Evolutionary conservation across 2,888 invertebrate species (phyloP), one percentile per base, ranked within the genome.

Genomic region (Ectemnius continuus): DNA sequence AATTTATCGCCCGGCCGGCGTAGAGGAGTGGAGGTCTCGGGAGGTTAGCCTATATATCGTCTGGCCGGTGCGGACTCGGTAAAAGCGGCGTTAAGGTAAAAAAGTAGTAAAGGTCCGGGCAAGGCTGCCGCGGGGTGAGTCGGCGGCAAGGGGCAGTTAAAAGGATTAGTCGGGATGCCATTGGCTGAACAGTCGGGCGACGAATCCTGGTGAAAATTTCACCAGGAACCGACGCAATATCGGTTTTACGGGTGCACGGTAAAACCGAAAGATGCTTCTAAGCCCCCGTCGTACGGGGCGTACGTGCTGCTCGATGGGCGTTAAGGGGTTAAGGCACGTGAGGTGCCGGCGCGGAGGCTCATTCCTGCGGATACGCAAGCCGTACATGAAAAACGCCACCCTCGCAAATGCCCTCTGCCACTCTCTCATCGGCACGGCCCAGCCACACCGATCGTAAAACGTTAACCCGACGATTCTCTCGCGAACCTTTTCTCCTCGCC

Each of bases 231-330:
- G 67, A 58, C 67, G 86, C 86, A 85, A 85, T 88, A 88, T 88
- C 82, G 85, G 85, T 87, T 88, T 88, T 88, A 88, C 83, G 86
- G 84, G 76, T 71, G 80, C 73, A 63, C 84, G 84, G 85, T 88
- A 85, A 88, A 88, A 87, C 84, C 82, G 84, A 82, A 86, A 87
- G 85, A 83, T 81, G 75, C 76, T 80, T 82, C 85, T 84, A 84
- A 87, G 82, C 83, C 76, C 73, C 71, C 16, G 36, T 74, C 70
- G 84, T 84, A 83, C 84, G 85, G 78, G 76, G 76, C 71, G 83
- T 82, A 87, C 86, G 88, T 88, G 88, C 81, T 65, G 80, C 70
- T 62, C 80, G 78, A 78, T 71, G 67, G 73, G 71, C 70, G 76
- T 83, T 75, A 80, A 78, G 78, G 84, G 73, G 82, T 82, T 84